Conservation (phyloP, 2,797 vertebrate genomes). For the Gymnodraco acuticeps region DNA sequence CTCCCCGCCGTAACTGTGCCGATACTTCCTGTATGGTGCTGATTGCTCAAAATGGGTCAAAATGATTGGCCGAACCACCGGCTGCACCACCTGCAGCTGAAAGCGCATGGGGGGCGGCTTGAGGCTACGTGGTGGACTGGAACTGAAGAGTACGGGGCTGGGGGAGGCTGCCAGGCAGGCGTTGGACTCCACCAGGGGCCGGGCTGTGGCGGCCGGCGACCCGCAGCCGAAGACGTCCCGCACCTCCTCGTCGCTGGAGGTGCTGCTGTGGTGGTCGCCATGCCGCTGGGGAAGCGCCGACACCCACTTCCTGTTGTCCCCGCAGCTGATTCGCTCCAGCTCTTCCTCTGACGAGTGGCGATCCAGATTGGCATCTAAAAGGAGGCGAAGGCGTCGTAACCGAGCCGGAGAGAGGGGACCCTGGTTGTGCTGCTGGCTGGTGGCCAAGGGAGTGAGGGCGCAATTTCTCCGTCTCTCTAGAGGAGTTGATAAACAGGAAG, state of each 20-base stretch:
- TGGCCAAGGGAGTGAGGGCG: conserved; percentile 90
- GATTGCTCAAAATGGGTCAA: conserved; percentile 89
- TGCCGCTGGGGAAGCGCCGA: conserved; percentile 81
- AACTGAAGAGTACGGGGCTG: conserved; percentile 92
- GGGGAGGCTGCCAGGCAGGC: conserved; percentile 80
- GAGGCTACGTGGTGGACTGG: conserved; percentile 91
- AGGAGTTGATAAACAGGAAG: conserved; percentile 32
- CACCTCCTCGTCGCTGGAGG: conserved; percentile 94
- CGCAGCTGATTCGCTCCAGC: conserved; percentile 90
- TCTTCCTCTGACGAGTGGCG: conserved; percentile 93
- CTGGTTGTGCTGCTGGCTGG: conserved; percentile 93
- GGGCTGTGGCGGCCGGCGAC: conserved; percentile 56
- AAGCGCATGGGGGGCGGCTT: conserved; percentile 83
- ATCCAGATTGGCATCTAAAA: conserved; percentile 90
- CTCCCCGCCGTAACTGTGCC: conserved; percentile 87
- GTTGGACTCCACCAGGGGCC: conserved; percentile 72
- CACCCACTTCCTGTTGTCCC: conserved; percentile 90
- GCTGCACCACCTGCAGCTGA: conserved; percentile 83
- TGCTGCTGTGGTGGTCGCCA: conserved; percentile 84
- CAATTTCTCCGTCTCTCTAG: conserved; percentile 91
- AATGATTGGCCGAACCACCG: conserved; percentile 86
- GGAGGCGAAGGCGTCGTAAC: conserved; percentile 86
- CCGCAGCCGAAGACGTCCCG: conserved; percentile 88
- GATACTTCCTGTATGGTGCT: conserved; percentile 90
- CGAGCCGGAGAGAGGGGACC: conserved; percentile 86